Conservation (phyloP, 2,113 vertebrate species). For the Hydropotes inermis region DNA sequence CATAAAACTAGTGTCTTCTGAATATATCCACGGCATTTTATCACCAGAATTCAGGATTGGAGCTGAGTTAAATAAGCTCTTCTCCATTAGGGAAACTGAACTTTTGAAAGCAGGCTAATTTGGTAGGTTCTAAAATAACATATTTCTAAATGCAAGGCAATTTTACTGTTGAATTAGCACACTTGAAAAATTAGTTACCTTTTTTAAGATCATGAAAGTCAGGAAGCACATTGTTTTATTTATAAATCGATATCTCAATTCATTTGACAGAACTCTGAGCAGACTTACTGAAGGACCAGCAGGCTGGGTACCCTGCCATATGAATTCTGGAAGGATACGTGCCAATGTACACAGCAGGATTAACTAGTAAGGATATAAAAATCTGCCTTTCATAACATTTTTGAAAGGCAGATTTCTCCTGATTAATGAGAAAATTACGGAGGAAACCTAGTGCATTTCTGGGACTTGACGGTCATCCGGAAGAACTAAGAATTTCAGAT, state of each 20-base stretch:
- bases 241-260: background rate
- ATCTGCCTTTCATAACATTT: background rate
- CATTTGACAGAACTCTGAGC: background rate
- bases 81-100: background rate
- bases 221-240: background rate
- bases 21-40: background rate
- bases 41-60: background rate
- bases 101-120: background rate
- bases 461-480: background rate
- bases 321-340: background rate
- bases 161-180: conserved; percentile 15
- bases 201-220: background rate
- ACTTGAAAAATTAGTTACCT: background rate
- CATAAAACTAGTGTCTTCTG: background rate
- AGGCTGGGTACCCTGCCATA: background rate
- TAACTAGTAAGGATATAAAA: background rate
- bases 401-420: background rate
- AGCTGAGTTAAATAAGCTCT: background rate
- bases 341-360: background rate
- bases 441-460: background rate
- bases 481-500: background rate
- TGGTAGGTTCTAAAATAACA: background rate
- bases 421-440: background rate
- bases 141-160: background rate
- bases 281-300: background rate